These are phyloP conservation scores for Oreochromis niloticus DNA, from an alignment of 2,113 vertebrate genomes.

Conservation along the genomic window DNA sequence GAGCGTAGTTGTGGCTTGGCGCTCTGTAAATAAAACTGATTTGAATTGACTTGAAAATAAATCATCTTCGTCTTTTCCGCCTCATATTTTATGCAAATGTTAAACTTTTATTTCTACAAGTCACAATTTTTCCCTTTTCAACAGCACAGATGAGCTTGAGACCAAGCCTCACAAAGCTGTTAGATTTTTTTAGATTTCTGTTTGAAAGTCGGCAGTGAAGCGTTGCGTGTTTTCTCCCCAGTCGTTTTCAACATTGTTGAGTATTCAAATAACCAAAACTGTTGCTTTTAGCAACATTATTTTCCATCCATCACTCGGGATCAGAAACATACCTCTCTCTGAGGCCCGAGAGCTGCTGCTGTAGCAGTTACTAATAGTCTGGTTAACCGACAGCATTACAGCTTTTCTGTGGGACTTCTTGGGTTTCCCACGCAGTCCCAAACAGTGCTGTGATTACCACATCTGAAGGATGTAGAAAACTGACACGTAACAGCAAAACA, in stretches of 20 bases:
- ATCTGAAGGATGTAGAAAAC: background rate
- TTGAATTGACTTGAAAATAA: background rate
- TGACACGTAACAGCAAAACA: background rate
- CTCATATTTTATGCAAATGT: background rate
- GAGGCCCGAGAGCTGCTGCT: background rate
- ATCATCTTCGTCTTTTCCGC: background rate
- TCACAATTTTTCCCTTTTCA: background rate
- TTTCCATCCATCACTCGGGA: background rate
- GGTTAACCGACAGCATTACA: background rate
- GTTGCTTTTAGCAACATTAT: background rate
- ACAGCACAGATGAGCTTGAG: background rate
- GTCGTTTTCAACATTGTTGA: background rate
- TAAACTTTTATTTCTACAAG: background rate
- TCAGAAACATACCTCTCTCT: background rate
- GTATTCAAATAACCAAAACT: background rate
- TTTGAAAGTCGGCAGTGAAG: background rate
- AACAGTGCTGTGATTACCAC: background rate
- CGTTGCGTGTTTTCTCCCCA: fast-evolving
- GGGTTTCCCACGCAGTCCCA: background rate
- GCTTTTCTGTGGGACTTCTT: background rate
- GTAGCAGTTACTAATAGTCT: background rate
- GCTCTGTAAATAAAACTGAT: background rate
- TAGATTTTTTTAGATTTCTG: fast-evolving
- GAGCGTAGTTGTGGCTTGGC: background rate
- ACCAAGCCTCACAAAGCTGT: background rate